Conservation (phyloP, 2,888 invertebrate genomes). For the Andrena hattorfiana region DNA sequence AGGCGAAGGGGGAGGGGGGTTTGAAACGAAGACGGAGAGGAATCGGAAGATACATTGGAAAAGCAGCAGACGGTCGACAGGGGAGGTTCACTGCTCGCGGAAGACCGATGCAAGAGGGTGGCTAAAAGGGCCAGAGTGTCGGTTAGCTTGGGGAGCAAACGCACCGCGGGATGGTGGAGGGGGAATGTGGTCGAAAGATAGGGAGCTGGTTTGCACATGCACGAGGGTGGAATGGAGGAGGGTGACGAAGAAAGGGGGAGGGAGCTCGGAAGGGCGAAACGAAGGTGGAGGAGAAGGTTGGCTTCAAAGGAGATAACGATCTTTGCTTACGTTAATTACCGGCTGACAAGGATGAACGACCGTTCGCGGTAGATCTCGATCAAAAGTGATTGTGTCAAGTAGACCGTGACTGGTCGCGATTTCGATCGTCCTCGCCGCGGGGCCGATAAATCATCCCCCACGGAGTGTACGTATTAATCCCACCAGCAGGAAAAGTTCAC, state of each 20-base stretch:
- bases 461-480: conserved; percentile 63
- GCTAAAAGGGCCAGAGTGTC: conserved; percentile 45
- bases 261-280: conserved; percentile 10
- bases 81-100: conserved; percentile 44
- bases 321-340: conserved; percentile 77
- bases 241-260: conserved; percentile 20
- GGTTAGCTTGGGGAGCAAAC: conserved; percentile 24
- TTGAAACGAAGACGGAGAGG: conserved; percentile 25
- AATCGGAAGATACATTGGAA: conserved; percentile 50
- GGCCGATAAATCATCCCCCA: conserved; percentile 63
- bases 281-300: conserved; percentile 50
- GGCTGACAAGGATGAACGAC: conserved; percentile 73
- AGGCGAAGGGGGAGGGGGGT: background rate
- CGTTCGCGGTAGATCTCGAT: conserved; percentile 70
- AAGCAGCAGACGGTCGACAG: conserved; percentile 59
- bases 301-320: conserved; percentile 74
- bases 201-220: conserved; percentile 35
- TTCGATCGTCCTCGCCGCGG: conserved; percentile 40
- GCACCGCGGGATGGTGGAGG: conserved; percentile 6
- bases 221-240: conserved; percentile 53
- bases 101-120: conserved; percentile 43
- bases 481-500: conserved; percentile 37
- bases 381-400: conserved; percentile 71
- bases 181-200: conserved; percentile 20
- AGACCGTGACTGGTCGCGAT: conserved; percentile 62